Conservation (phyloP, 1,140 invertebrate species). For the Ephestia elutella region DNA sequence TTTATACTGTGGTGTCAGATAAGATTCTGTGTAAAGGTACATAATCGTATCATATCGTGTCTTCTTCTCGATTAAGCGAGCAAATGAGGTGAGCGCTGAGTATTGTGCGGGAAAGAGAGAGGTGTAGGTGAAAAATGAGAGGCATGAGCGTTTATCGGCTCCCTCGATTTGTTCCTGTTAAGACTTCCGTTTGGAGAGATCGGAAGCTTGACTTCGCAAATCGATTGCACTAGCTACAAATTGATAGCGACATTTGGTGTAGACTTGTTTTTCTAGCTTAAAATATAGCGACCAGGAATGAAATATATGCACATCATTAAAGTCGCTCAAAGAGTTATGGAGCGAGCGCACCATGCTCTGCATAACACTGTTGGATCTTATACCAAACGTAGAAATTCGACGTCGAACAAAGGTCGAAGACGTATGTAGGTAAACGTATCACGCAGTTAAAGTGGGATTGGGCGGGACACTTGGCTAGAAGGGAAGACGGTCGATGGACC, state of each 20-base stretch:
- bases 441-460: too few relatives aligned
- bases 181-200: background rate
- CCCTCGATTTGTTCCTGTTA: slow-evolving; percentile 9
- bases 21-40: slow-evolving; percentile 19
- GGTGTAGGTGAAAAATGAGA: slow-evolving; percentile 22
- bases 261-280: background rate
- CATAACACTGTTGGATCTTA: too few relatives aligned
- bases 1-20: background rate
- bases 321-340: too few relatives aligned
- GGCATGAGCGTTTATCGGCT: slow-evolving; percentile 26
- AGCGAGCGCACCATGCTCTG: too few relatives aligned
- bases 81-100: slow-evolving; percentile 33
- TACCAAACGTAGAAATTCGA: too few relatives aligned
- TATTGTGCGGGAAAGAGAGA: slow-evolving; percentile 29
- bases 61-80: slow-evolving; percentile 33
- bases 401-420: too few relatives aligned
- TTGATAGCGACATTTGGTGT: background rate
- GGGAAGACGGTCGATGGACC: too few relatives aligned
- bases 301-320: too few relatives aligned
- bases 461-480: too few relatives aligned
- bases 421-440: too few relatives aligned
- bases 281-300: too few relatives aligned
- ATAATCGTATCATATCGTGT: slow-evolving; percentile 37
- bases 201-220: background rate
- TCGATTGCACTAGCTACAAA: background rate